Evolutionary conservation across 2,113 vertebrate genomes (phyloP), one percentile per base, ranked within the genome.

Genomic region (Ursus arctos): DNA sequence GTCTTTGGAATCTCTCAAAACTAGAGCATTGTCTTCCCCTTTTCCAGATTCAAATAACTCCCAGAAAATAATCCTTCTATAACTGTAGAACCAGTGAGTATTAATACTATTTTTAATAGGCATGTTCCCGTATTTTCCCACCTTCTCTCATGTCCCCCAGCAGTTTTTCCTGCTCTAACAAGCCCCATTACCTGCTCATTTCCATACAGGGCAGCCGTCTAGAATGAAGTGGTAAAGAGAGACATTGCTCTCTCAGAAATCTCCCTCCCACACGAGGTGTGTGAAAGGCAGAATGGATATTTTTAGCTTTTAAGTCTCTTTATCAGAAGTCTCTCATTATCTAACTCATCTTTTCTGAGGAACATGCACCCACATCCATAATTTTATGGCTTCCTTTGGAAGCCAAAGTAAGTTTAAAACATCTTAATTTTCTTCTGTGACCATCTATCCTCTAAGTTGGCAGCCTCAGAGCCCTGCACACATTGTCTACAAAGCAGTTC

Each of bases 321-420:
- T 94, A 95, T 97, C 96, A 95, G 88, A 88, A 89, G 67, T 91
- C 65, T 96, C 82, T 97, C 96, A 63, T 89, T 97, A 98, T 93
- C 65, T 93, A 91, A 90, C 36, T 97, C 77, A 97, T 97, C 91
- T 97, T 85, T 83, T 97, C 82, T 49, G 36, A 94, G 65, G 92
- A 96, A 57, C 24, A 6, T 89, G 33, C 77, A 80, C 40, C 55
- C 82, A 95, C 89, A 80, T 89, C 72, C 85, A 74, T 63, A 96
- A 96, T 92, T 96, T 82, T 80, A 87, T 87, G 79, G 43, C 86
- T 94, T 97, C 86, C 67, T 67, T 89, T 95, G 72, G 76, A 92
- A 94, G 61, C 79, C 81, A 91, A 95, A 96, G 67, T 96, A 97
- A 94, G 63, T 61, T 82, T 74, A 59, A 94, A 95, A 85, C 18